Evolutionary conservation across 2,113 vertebrate genomes (phyloP).

Genomic region (Gasterosteus nipponicus): DNA sequence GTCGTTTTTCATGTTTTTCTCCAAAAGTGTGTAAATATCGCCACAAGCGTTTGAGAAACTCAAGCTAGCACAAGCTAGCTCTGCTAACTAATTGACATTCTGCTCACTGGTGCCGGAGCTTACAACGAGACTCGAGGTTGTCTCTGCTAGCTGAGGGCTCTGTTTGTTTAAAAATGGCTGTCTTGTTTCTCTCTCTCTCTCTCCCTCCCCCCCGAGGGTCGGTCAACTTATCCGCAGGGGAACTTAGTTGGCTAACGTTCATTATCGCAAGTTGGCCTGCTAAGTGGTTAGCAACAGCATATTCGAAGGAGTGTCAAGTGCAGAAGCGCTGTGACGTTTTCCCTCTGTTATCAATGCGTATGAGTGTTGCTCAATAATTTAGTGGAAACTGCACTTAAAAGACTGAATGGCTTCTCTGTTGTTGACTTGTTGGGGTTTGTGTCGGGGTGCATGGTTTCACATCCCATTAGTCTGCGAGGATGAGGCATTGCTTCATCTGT

Average conservation of each 20-base stretch:
- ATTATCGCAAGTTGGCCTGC: background rate
- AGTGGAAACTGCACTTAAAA: background rate
- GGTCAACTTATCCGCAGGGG: background rate
- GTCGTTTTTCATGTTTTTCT: background rate
- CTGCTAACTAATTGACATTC: constrained; percentile 55
- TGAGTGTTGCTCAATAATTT: background rate
- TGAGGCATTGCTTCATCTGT: background rate
- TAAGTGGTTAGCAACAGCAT: constrained; percentile 13
- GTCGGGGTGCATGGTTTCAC: constrained; percentile 4
- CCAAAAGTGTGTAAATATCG: constrained; percentile 1
- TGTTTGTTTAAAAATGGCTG: background rate
- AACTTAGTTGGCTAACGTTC: background rate
- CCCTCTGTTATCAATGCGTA: background rate
- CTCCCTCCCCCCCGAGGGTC: background rate
- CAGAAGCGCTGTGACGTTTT: constrained; percentile 1
- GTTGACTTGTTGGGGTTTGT: background rate
- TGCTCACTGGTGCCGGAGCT: constrained; percentile 29
- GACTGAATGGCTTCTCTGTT: constrained; percentile 6
- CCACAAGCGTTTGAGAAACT: constrained; percentile 6
- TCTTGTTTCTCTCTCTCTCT: background rate
- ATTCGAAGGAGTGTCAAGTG: constrained; percentile 43
- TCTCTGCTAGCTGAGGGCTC: background rate
- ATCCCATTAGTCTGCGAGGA: background rate
- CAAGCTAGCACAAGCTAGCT: constrained; percentile 42
- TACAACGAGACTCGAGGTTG: background rate